Evolutionary conservation across 2,888 invertebrate genomes (phyloP), one percentile per base, ranked within the genome.

Genomic region (Papilio elwesi): DNA sequence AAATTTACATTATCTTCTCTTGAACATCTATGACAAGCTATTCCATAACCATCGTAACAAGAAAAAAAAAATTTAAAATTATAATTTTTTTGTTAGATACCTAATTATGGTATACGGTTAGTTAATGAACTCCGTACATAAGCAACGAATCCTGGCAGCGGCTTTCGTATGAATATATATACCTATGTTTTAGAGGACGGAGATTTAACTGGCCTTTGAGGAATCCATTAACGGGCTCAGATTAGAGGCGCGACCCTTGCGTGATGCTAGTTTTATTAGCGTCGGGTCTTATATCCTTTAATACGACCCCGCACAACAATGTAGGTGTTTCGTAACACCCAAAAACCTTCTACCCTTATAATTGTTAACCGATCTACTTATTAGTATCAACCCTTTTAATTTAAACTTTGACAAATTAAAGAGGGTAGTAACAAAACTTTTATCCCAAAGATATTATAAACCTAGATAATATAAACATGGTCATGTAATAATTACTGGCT

Each of bases 211-310:
- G 79, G 80, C 80, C 85, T 83, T 80, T 76, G 75, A 76, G 79
- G 81, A 82, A 82, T 82, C 83, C 82, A 88, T 86, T 85, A 85
- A 80, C 79, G 78, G 79, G 53, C 76, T 78, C 74, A 82, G 85
- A 85, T 85, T 85, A 86, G 76, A 74, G 66, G 74, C 68, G 75
- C 76, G 76, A 75, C 78, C 59, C 77, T 78, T 16, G 43, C 76
- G 77, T 69, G 78, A 74, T 81, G 79, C 79, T 79, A 82, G 79
- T 78, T 81, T 79, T 78, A 78, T 76, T 77, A 75, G 75, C 74
- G 68, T 68, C 70, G 73, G 70, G 64, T 75, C 76, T 77, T 75
- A 77, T 76, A 78, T 74, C 74, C 75, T 66, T 62, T 73, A 76
- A 75, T 73, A 71, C 76, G 68, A 57, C 67, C 74, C 74, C 69